These are phyloP conservation scores for Scaptomyza polygonia DNA, from an alignment of 2,888 invertebrate species.

Conservation along the genomic window DNA sequence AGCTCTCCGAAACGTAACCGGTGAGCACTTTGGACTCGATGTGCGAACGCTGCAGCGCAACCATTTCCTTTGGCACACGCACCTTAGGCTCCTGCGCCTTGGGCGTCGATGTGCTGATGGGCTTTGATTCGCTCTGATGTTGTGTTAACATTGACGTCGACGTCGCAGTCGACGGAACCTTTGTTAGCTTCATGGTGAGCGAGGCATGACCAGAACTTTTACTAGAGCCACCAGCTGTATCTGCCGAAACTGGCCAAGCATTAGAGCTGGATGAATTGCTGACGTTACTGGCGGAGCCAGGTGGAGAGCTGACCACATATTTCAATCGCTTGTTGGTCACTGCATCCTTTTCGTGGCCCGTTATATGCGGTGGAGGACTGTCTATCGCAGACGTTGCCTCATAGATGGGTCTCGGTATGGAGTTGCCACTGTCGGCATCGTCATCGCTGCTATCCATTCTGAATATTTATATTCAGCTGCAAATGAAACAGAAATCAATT, in stretches of 20 bases:
- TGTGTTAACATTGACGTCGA: conserved; percentile 8
- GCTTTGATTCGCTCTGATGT: conserved; percentile 16
- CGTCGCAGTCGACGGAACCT: conserved; percentile 40
- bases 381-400: conserved; percentile 69
- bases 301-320: conserved; percentile 68
- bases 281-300: conserved; percentile 53
- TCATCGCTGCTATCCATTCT: conserved; percentile 62
- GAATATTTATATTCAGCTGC: conserved; percentile 6
- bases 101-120: conserved; percentile 43
- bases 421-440: conserved; percentile 73
- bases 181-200: conserved; percentile 70
- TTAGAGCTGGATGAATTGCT: conserved; percentile 59
- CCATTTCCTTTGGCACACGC: conserved; percentile 86
- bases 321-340: conserved; percentile 57
- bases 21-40: conserved; percentile 89
- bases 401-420: conserved; percentile 80
- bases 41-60: conserved; percentile 87
- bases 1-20: conserved; percentile 85
- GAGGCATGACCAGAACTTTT: conserved; percentile 43
- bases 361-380: conserved; percentile 55
- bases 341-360: conserved; percentile 45
- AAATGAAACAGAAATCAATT: background rate
- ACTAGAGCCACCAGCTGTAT: conserved; percentile 23
- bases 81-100: conserved; percentile 61
- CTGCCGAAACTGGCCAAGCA: conserved; percentile 34